Evolutionary conservation across 1,140 invertebrate genomes (phyloP).

Genomic region (Micrasema minimum): DNA sequence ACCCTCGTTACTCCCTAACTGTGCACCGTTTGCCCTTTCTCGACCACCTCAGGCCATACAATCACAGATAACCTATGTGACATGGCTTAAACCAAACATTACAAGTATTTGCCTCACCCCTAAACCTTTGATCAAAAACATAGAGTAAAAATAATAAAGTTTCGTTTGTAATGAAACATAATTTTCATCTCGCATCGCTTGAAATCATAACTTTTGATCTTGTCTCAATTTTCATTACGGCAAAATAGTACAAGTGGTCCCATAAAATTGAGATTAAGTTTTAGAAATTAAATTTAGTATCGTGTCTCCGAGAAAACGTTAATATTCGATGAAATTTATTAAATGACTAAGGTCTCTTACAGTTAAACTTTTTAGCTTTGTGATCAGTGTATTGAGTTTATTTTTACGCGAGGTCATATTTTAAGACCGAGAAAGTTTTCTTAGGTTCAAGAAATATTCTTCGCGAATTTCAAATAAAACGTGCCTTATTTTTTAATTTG

Average conservation of each 20-base stretch:
- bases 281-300: constrained; percentile 20
- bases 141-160: too few relatives aligned
- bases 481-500: constrained; percentile 15
- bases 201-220: constrained; percentile 5
- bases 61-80: too few relatives aligned
- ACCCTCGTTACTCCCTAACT: too few relatives aligned
- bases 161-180: too few relatives aligned
- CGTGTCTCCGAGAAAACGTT: constrained; percentile 13
- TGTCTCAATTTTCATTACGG: constrained; percentile 10
- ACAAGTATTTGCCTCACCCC: too few relatives aligned
- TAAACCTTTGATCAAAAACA: too few relatives aligned
- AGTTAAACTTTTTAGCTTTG: neutral
- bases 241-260: constrained; percentile 2
- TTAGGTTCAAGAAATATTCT: constrained; percentile 7
- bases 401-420: constrained; percentile 14
- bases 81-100: too few relatives aligned
- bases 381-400: constrained; percentile 2
- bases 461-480: constrained; percentile 23
- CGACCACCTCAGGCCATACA: too few relatives aligned
- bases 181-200: neutral
- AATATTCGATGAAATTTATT: constrained; percentile 11
- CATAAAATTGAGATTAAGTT: constrained; percentile 20
- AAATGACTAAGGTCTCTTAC: constrained; percentile 15
- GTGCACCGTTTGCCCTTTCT: too few relatives aligned
- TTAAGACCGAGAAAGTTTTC: too few relatives aligned